These are phyloP conservation scores for Myotis findleyi DNA, from an alignment of 2,797 vertebrate genomes.

Conservation along the genomic window DNA sequence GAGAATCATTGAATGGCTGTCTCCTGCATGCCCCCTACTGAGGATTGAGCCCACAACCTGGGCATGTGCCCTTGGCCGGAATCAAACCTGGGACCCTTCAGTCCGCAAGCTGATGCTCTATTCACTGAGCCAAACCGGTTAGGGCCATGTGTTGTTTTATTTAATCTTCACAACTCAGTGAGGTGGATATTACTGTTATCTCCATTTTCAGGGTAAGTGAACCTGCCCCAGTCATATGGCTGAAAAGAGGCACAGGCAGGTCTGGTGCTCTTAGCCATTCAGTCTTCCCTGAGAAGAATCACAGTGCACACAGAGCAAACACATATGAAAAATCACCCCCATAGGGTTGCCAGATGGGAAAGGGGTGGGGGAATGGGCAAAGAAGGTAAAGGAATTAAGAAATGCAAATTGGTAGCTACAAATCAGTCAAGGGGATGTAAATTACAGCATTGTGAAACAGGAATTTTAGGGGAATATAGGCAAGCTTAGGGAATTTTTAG, in stretches of 20 bases:
- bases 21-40: too few relatives aligned
- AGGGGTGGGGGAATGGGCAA: background rate
- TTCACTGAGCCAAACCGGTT: too few relatives aligned
- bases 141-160: background rate
- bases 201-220: background rate
- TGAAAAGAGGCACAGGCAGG: background rate
- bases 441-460: too few relatives aligned
- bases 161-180: background rate
- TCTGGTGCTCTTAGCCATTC: background rate
- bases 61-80: too few relatives aligned
- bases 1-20: too few relatives aligned
- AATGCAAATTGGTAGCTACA: background rate
- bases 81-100: too few relatives aligned
- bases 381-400: background rate
- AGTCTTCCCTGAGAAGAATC: background rate
- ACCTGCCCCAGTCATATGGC: background rate
- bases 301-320: background rate
- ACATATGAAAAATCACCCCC: background rate
- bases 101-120: too few relatives aligned
- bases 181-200: background rate
- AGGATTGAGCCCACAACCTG: too few relatives aligned
- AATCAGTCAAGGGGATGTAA: background rate
- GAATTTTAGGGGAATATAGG: too few relatives aligned
- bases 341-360: background rate
- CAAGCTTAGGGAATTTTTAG: too few relatives aligned